phyloP scores from a whole-genome alignment of 2,888 invertebrate genomes.

The Cantharis rufa region DNA sequence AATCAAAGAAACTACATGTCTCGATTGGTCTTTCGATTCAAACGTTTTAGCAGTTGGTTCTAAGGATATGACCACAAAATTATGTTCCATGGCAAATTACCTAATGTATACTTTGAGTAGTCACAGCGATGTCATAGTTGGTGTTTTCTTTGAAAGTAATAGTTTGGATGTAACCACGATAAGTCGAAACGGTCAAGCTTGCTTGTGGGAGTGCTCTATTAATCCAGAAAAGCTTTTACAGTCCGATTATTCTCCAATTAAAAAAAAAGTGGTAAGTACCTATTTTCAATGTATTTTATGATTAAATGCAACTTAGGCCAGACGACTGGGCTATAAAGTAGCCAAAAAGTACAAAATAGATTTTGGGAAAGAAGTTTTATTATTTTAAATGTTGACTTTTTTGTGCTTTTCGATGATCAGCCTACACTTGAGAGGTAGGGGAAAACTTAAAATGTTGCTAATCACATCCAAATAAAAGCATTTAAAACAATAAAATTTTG shows the following conservation, averaged over 20 bases:
- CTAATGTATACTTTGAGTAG: constrained; percentile 77
- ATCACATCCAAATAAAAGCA: no score
- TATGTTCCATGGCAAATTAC: constrained; percentile 81
- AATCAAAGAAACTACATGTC: constrained; percentile 79
- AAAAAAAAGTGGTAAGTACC: constrained; percentile 43
- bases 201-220: constrained; percentile 84
- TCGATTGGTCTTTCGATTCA: constrained; percentile 95
- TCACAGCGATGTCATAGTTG: constrained; percentile 83
- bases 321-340: no score
- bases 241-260: constrained; percentile 56
- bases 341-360: no score
- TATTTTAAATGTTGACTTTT: no score
- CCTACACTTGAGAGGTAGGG: no score
- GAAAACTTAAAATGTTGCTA: no score
- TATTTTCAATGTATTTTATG: no score
- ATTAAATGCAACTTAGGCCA: no score
- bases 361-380: no score
- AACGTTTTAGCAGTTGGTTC: constrained; percentile 87
- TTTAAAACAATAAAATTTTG: no score
- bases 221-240: constrained; percentile 69
- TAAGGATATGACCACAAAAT: constrained; percentile 84
- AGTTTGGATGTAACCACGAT: constrained; percentile 84
- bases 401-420: no score
- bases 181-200: constrained; percentile 81
- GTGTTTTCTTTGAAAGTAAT: constrained; percentile 85